Conservation (phyloP, 53 echinoderm and acorn worm species). For the Paracentrotus lividus region DNA sequence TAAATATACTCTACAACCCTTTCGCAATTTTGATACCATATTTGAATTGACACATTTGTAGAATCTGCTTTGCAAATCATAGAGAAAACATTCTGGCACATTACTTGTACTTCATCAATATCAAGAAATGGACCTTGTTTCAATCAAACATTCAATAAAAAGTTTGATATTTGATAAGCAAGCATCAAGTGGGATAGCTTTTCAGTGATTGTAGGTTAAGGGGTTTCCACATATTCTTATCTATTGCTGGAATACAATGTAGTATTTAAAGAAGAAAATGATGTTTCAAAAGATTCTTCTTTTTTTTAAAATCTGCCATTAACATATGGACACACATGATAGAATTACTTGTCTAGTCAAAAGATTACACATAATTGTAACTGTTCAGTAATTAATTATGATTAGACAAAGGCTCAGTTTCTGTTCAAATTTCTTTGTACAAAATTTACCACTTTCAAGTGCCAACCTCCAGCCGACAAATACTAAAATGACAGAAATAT, state of each 20-base stretch:
- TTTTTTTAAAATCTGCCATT: too few species aligned
- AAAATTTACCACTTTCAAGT: too few species aligned
- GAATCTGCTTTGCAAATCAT: background rate
- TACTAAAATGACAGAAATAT: too few species aligned
- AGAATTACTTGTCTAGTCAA: background rate
- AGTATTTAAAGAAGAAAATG: background rate
- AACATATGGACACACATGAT: background rate
- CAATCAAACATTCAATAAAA: background rate
- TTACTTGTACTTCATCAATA: constrained; percentile 6
- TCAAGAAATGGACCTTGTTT: constrained; percentile 17
- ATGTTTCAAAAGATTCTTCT: background rate
- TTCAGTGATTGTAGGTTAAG: background rate
- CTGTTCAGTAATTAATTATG: background rate
- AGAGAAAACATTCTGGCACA: background rate
- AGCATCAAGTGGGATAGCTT: background rate
- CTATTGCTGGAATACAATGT: background rate
- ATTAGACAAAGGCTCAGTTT: too few species aligned
- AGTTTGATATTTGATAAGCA: constrained; percentile 5
- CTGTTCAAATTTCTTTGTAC: too few species aligned
- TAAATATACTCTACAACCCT: constrained; percentile 3
- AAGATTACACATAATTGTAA: background rate
- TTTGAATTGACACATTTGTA: constrained; percentile 33
- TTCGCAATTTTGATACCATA: background rate
- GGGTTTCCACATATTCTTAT: background rate
- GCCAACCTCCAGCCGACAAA: too few species aligned